Base-by-base conservation (phyloP, 2,797 vertebrate genomes). In the Parambassis ranga region DNA sequence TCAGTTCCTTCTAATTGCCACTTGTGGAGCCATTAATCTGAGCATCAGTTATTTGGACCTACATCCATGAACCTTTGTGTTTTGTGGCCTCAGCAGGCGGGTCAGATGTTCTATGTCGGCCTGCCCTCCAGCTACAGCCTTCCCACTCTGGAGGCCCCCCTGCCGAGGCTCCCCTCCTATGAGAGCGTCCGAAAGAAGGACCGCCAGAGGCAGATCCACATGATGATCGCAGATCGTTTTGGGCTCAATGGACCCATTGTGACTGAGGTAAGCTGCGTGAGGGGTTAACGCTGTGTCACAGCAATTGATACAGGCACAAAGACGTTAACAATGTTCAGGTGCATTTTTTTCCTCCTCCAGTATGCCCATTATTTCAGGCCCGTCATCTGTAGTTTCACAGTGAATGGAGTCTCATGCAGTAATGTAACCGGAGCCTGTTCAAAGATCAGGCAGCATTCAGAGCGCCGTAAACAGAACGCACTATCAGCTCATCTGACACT, bases 181-280 rank as follows among this genome's bases (percentile, higher is more conserved):
- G 93, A 94, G 75, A 95, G 93, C 0, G 92, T 94, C 60, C 75
- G 88, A 41, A 94, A 94, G 78, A 95, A 95, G 77, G 93, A 94
- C 82, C 85, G 86, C 49, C 93, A 94, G 82, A 91, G 91, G 64
- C 93, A 95, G 71, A 94, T 94, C 86, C 93, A 94, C 65, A 92
- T 92, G 90, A 92, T 94, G 92, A 95, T 91, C 2, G 93, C 92
- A 0, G 88, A 94, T 76, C 84, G 90, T 64, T 95, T 94, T 1
- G 91, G 94, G 59, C 92, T 95, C 61, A 90, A 88, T 63, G 86
- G 81, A 47, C 68, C 88, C 46, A 39, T 76, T 85, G 80, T 86
- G 85, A 65, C 76, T 0, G 91, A 94, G 91, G 91, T 93, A 62
- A 77, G 61, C 2, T 26, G 48, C 63, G 48, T 81, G 32, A 51